Evolutionary conservation across 2,113 vertebrate species (phyloP), one percentile per base, ranked within the genome.

Genomic region (Chloropsis cyanopogon): DNA sequence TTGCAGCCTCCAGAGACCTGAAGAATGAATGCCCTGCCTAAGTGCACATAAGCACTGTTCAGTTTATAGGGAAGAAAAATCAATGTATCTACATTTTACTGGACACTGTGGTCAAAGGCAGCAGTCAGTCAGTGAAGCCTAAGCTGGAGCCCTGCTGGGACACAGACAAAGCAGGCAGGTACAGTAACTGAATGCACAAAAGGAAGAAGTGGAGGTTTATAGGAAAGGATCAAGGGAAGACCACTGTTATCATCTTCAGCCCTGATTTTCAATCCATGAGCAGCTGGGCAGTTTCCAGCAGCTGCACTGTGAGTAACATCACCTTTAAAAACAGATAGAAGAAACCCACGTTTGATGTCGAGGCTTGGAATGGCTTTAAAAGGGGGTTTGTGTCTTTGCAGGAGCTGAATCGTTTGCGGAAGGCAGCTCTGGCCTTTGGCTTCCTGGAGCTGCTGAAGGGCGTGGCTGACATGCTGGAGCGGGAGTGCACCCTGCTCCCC

Each of bases 391-490:
- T 53, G 79, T 84, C 49, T 44, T 90, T 72, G 63, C 96, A 99
- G 99, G 99, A 99, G 97, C 97, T 99, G 60, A 99, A 99, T 61
- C 98, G 99, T 31, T 97, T 99, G 52, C 97, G 99, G 1, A 99
- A 99, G 93, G 99, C 99, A 11, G 99, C 99, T 17, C 95, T 99
- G 95, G 99, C 99, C 24, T 99, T 99, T 13, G 99, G 99, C 33
- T 99, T 99, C 95, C 97, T 99, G 98, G 99, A 99, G 94, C 98
- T 99, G 59, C 92, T 99, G 90, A 99, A 99, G 91, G 99, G 99
- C 0, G 98, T 99, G 78, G 98, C 99, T 0, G 99, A 99, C 49
- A 99, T 99, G 97, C 97, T 99, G 82, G 99, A 99, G 93, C 92
- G 99, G 78, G 99, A 99, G 93, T 99, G 99, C 96, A 99, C 99